Evolutionary conservation across 2,113 vertebrate genomes (phyloP), one percentile per base, ranked within the genome.

Genomic region (Serranochromis macrocephalus): DNA sequence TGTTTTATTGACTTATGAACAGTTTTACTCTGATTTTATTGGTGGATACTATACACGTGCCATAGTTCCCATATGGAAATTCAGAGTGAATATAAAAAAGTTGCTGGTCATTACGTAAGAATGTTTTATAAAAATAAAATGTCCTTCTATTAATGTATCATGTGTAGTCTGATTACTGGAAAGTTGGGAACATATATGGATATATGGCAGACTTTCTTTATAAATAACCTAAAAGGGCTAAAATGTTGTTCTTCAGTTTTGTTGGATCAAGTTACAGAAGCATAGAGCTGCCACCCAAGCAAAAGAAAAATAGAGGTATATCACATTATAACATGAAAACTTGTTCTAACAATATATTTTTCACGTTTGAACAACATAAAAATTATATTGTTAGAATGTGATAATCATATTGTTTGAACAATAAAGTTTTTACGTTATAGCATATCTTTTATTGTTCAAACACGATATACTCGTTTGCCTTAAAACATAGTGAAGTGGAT

Each of bases 391-490:
- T 51, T 49, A 0, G 0, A 49, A 51, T 51, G 47, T 51, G 17
- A 51, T 51, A 9, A 51, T 19, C 0, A 19, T 5, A 51, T 51
- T 51, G 17, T 51, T 51, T 51, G 17, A 51, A 19, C 47, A 19
- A 51, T 51, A 51, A 51, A 0, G 8, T 51, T 51, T 51, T 51
- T 5, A 19, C 1, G 8, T 19, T 51, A 9, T 51, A 51, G 0
- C 17, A 51, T 5, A 51, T 51, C 4, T 51, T 19, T 51, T 51
- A 51, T 51, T 51, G 17, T 19, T 51, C 4, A 5, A 51, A 5
- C 47, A 51, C 0, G 0, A 51, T 51, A 51, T 51, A 51, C 0
- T 2, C 0, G 2, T 51, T 51, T 3, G 47, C 47, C 17, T 5
- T 51, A 51, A 51, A 51, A 51, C 47, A 51, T 5, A 51, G 17